Evolutionary conservation across 2,888 invertebrate species (phyloP), one percentile per base, ranked within the genome.

Genomic region (Andricus quercusramuli): DNA sequence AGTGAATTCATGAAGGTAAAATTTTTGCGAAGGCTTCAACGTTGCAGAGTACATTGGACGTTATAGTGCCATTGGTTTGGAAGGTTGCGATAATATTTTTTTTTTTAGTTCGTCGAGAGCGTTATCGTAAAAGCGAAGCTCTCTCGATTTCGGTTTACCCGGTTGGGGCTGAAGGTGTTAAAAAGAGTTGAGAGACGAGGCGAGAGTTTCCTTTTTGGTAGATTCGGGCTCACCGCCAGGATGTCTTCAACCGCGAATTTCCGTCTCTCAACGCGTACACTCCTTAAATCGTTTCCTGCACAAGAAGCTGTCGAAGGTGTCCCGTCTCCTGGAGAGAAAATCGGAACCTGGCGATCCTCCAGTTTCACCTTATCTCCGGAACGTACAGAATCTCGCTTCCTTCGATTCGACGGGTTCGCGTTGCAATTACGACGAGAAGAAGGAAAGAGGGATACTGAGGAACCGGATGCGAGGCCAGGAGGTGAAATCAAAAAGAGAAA

Each of bases 331-430:
- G 67, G 59, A 70, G 68, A 83, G 83, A 84, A 88, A 90, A 90
- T 89, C 88, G 82, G 81, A 81, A 77, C 78, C 83, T 89, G 90
- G 89, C 89, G 84, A 85, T 82, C 82, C 82, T 88, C 90, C 89
- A 89, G 86, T 83, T 85, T 86, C 83, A 87, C 87, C 87, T 89
- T 87, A 86, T 83, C 82, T 64, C 67, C 15, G 68, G 77, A 25
- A 64, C 47, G 80, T 47, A 44, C 25, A 17, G 32, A 74, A 56
- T 74, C 32, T 56, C 64, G 37, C 76, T 78, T 66, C 51, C 82
- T 80, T 80, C 78, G 80, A 81, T 81, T 83, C 80, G 79, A 80
- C 65, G 79, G 79, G 80, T 77, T 82, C 82, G 83, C 76, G 79
- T 79, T 78, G 84, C 84, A 85, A 85, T 87, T 85, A 86, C 84